Conservation (phyloP, 2,888 invertebrate genomes). For the Sacculina carcini region DNA sequence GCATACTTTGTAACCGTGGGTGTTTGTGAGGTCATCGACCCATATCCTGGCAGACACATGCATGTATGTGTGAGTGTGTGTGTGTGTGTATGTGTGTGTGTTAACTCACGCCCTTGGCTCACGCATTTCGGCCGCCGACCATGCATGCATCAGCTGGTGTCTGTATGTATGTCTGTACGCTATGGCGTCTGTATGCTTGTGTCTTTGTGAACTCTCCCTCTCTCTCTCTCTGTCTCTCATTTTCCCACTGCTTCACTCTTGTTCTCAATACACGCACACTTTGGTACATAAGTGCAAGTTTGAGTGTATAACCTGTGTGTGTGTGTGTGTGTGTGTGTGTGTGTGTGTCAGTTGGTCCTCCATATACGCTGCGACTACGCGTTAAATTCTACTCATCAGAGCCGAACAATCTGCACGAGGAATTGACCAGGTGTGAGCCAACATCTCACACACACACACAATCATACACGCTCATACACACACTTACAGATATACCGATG, state of each 20-base stretch:
- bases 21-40: not conserved
- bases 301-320: not conserved
- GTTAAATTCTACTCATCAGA: constrained; percentile 99
- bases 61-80: constrained; percentile 2
- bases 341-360: constrained; percentile 58
- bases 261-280: constrained; percentile 8
- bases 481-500: not conserved
- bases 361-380: constrained; percentile 75
- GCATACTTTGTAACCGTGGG: not conserved
- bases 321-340: constrained; percentile 6
- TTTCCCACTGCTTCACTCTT: not conserved
- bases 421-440: constrained; percentile 53
- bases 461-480: not conserved
- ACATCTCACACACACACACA: not conserved
- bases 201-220: not conserved
- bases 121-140: not conserved
- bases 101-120: not conserved
- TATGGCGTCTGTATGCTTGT: not conserved
- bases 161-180: not conserved
- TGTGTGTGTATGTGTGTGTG: not conserved
- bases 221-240: not conserved
- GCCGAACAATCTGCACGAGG: constrained; percentile 84
- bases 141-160: too few relatives aligned
- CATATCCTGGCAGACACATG: constrained; percentile 1
- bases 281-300: not conserved